These are phyloP conservation scores for Drepana falcataria DNA, from an alignment of 2,888 invertebrate genomes.

Conservation along the genomic window DNA sequence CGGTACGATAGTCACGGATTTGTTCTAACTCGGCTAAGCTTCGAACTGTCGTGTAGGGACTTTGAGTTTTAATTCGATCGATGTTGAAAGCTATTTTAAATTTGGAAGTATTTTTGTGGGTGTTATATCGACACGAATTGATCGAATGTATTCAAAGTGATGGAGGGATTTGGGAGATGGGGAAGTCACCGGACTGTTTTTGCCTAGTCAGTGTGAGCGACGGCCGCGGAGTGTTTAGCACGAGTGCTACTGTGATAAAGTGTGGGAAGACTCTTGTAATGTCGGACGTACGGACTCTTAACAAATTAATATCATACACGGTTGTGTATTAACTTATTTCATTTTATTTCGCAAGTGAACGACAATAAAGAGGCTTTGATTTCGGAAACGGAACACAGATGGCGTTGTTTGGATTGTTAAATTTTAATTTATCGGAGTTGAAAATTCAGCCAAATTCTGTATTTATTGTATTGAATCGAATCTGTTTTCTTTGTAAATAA, in stretches of 20 bases:
- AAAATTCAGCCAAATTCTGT: slow-evolving; percentile 59
- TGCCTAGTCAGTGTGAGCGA: slow-evolving; percentile 63
- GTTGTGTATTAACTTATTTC: slow-evolving; percentile 47
- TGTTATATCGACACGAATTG: neutral
- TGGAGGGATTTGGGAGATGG: neutral
- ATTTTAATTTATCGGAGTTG: slow-evolving; percentile 5
- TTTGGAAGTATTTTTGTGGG: slow-evolving; percentile 2
- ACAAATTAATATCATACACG: slow-evolving; percentile 38
- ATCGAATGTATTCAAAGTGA: slow-evolving; percentile 3
- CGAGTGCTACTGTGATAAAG: slow-evolving; percentile 59
- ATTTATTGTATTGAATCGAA: slow-evolving; percentile 62
- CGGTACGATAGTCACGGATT: slow-evolving; percentile 88
- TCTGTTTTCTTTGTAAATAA: slow-evolving; percentile 60
- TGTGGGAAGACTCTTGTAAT: slow-evolving; percentile 7
- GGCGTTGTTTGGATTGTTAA: slow-evolving; percentile 15
- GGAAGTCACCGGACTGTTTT: slow-evolving; percentile 18
- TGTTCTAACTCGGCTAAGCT: slow-evolving; percentile 80
- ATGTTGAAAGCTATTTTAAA: too few species aligned
- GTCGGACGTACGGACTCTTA: slow-evolving; percentile 30
- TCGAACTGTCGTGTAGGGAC: neutral
- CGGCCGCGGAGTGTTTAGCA: slow-evolving; percentile 28
- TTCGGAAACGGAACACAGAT: slow-evolving; percentile 3
- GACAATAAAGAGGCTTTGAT: slow-evolving; percentile 15
- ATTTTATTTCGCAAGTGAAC: slow-evolving; percentile 20
- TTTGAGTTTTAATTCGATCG: slow-evolving; percentile 6